These are phyloP conservation scores for Psittacula derbiana DNA, from an alignment of 2,797 vertebrate genomes.

Conservation along the genomic window DNA sequence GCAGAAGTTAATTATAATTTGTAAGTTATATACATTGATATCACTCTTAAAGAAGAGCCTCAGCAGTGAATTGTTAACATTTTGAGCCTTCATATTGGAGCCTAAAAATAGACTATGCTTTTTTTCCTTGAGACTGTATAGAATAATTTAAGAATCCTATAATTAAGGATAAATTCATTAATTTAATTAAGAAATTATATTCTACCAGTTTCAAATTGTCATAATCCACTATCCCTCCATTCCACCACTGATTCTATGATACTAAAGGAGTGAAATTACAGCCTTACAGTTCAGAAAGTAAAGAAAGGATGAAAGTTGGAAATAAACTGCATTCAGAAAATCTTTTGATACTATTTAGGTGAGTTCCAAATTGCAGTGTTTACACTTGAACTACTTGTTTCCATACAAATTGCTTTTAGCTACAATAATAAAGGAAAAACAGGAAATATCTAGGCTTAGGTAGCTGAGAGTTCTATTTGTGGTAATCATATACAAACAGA, in stretches of 20 bases:
- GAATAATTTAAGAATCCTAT: neutral
- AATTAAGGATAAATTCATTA: neutral
- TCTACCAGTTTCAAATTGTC: neutral
- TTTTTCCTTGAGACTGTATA: neutral
- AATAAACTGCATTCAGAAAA: neutral
- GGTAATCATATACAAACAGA: neutral
- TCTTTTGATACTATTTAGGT: neutral
- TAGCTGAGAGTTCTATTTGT: neutral
- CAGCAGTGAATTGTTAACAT: neutral
- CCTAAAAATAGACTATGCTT: fast-evolving
- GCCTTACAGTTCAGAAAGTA: neutral
- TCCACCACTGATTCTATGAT: neutral
- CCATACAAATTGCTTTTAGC: neutral
- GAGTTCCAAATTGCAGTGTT: neutral
- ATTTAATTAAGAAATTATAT: neutral
- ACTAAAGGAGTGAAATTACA: neutral
- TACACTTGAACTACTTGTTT: neutral
- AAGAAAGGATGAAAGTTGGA: neutral
- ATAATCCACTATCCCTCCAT: neutral
- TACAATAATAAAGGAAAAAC: neutral
- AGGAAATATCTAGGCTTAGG: neutral
- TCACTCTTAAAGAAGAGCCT: neutral
- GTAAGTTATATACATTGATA: neutral
- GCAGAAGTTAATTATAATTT: neutral
- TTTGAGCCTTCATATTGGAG: neutral